Percentiles rank a stretch among this genome's conserved stretches.
These are phyloP conservation scores for Crossocerus cetratus DNA, from an alignment of 2,888 invertebrate species.

Conservation along the genomic window DNA sequence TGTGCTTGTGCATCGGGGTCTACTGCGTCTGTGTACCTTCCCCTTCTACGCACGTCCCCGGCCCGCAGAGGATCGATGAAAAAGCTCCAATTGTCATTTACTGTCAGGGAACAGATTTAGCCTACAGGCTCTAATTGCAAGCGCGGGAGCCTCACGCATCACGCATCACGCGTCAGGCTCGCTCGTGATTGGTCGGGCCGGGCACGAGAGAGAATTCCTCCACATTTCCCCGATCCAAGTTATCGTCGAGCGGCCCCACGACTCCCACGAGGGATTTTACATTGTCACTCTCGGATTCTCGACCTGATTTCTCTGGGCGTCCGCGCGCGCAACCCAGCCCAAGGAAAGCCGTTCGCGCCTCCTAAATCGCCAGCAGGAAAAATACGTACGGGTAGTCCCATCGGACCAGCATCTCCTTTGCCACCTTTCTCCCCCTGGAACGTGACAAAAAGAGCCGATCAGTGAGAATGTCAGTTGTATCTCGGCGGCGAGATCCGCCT, in stretches of 20 bases:
- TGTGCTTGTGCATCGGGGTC: neutral
- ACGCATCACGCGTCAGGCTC: neutral
- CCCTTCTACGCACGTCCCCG: conserved; percentile 18
- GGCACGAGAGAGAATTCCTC: neutral
- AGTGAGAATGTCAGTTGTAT: conserved; percentile 32
- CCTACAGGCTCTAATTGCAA: neutral
- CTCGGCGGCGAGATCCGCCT: neutral
- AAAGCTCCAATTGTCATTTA: conserved; percentile 35
- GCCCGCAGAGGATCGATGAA: conserved; percentile 28
- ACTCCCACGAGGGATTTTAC: neutral
- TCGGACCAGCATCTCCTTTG: conserved; percentile 93
- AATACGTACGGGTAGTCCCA: conserved; percentile 95
- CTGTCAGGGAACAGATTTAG: neutral
- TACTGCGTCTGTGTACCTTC: conserved; percentile 21
- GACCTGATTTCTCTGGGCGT: conserved; percentile 7
- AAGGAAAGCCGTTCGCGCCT: conserved; percentile 10
- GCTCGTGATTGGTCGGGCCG: neutral
- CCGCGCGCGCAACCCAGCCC: conserved; percentile 38
- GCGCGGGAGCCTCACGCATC: too few species aligned
- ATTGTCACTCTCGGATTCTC: neutral
- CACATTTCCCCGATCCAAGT: neutral
- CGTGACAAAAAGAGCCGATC: conserved; percentile 64
- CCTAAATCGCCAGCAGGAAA: conserved; percentile 57
- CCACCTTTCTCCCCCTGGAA: conserved; percentile 89
- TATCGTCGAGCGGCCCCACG: too few species aligned